Percentiles rank a stretch among this genome's conserved stretches.
phyloP scores from a whole-genome alignment of 2,888 invertebrate genomes.

The Psylliodes chrysocephalus region DNA sequence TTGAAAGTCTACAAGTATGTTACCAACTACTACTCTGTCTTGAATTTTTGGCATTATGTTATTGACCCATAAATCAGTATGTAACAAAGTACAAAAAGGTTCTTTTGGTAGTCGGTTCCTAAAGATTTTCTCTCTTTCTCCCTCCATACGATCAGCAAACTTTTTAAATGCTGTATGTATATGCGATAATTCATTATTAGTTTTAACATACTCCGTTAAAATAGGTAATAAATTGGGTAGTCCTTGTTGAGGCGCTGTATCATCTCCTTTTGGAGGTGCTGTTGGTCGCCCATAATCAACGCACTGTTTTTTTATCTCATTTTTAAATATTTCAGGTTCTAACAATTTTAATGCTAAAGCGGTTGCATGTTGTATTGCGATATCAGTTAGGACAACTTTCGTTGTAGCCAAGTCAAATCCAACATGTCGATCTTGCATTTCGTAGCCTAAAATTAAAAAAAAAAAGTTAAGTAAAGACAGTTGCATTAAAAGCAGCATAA shows the following conservation, averaged over 20 bases:
- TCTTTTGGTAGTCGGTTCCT: slow-evolving; percentile 49
- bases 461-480: too few species aligned
- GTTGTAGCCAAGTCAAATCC: slow-evolving; percentile 65
- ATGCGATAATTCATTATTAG: background rate
- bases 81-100: slow-evolving; percentile 65
- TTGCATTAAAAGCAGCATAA: too few species aligned
- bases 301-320: background rate
- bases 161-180: background rate
- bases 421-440: slow-evolving; percentile 59
- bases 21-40: slow-evolving; percentile 36
- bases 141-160: background rate
- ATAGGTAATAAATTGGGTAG: too few species aligned
- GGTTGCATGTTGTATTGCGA: slow-evolving; percentile 67
- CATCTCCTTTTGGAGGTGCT: background rate
- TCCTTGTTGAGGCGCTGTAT: too few species aligned
- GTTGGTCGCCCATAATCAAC: background rate
- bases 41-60: slow-evolving; percentile 66
- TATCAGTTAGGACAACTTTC: slow-evolving; percentile 58
- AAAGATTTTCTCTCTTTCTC: background rate
- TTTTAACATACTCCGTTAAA: background rate
- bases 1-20: slow-evolving; percentile 54
- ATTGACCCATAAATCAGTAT: slow-evolving; percentile 68
- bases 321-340: background rate
- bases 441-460: slow-evolving; percentile 62
- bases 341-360: slow-evolving; percentile 65